Evolutionary conservation across 2,797 vertebrate species (phyloP), one percentile per base, ranked within the genome.

Genomic region (Pteropus rufus): DNA sequence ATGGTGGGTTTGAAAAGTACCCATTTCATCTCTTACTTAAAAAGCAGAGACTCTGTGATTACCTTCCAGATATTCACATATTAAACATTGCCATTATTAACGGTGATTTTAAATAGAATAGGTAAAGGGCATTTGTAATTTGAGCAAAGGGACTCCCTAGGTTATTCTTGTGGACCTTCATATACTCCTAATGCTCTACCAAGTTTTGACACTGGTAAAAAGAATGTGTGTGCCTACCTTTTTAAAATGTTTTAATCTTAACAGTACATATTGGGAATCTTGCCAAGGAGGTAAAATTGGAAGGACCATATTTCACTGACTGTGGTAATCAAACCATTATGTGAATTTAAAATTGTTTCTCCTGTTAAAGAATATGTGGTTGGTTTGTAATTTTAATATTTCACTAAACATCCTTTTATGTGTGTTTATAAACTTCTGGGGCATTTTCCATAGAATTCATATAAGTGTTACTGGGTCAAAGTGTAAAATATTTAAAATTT

Each of bases 301-400:
- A 82, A 96, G 39, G 54, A 60, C 29, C 18, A 52, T 26, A 60
- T 94, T 89, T 95, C 49, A 83, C 19, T 83, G 39, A 64, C 36
- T 69, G 2, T 23, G 34, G n/a, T 77, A 72, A 70, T 90, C 21
- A 72, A 76, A 86, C 16, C 64, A 19, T 77, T 79, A 67, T 76
- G 44, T 62, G 34, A 92, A 49, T 24, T 0, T 85, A 76, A 54
- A 80, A 52, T 85, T 80, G 15, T 77, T 93, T 92, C 44, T 83
- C 29, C 62, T 81, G 16, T 52, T 85, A 64, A 79, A 83, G 62
- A 96, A 24, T 89, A 31, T 41, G 11, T 70, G 11, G 16, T 70
- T 92, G 60, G 9, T 60, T 76, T 87, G 15, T 83, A 67, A 75
- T 77, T 91, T 81, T 92, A 82, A 18, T 80, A 34, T 93, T 96